Percentiles rank a stretch among this genome's conserved stretches.
phyloP scores from a whole-genome alignment of 2,888 invertebrate species.

The Corbicula japonica region DNA sequence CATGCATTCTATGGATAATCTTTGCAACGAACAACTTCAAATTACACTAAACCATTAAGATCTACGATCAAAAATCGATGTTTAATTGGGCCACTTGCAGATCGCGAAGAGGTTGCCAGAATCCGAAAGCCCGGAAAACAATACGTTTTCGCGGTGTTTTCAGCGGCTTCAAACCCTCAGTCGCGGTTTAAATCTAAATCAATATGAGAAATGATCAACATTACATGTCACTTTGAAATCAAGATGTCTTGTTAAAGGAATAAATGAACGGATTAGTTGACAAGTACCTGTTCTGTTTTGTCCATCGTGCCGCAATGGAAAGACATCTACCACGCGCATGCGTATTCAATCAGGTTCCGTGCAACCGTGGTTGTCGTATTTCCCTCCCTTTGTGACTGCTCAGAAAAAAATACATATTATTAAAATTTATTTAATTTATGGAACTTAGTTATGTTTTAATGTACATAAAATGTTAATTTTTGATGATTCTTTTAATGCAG shows the following conservation, averaged over 20 bases:
- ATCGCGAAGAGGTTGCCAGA: conserved; percentile 39
- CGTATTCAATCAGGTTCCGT: conserved; percentile 53
- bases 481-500: too few species aligned
- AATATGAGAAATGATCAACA: neutral
- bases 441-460: too few species aligned
- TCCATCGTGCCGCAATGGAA: conserved; percentile 62
- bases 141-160: too few species aligned
- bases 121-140: conserved; percentile 16
- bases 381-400: too few species aligned
- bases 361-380: conserved; percentile 22
- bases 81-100: conserved; percentile 15
- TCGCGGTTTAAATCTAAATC: too few species aligned
- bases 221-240: neutral
- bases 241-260: neutral
- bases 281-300: conserved; percentile 58
- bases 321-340: conserved; percentile 49
- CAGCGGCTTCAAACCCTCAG: too few species aligned
- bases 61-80: conserved; percentile 1
- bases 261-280: conserved; percentile 2
- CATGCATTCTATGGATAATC: neutral
- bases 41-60: neutral
- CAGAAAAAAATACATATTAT: too few species aligned
- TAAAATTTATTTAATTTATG: too few species aligned
- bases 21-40: conserved; percentile 17
- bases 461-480: too few species aligned